phyloP scores from a whole-genome alignment of 1,140 invertebrate genomes.

The Dufourea novaeangliae region DNA sequence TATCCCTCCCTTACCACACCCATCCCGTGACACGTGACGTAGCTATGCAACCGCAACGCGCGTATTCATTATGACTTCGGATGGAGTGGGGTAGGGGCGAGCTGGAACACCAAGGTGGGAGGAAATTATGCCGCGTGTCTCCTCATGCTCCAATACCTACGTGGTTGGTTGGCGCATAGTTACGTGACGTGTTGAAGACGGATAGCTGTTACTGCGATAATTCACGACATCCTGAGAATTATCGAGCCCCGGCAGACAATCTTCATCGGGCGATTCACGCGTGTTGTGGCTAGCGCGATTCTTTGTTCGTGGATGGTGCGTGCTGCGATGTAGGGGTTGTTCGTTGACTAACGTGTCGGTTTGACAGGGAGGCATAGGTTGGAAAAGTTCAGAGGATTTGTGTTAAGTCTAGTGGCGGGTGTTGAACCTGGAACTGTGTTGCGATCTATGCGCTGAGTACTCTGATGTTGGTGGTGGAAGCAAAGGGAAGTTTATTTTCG shows the following conservation, averaged over 20 bases:
- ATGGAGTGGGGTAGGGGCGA: not conserved
- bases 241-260: slow-evolving; percentile 35
- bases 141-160: slow-evolving; percentile 64
- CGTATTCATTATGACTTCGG: slow-evolving; percentile 69
- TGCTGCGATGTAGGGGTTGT: too few relatives aligned
- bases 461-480: too few relatives aligned
- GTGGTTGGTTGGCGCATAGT: slow-evolving; percentile 51
- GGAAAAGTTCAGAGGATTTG: too few relatives aligned
- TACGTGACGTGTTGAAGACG: slow-evolving; percentile 64
- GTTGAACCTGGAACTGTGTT: too few relatives aligned
- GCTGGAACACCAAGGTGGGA: slow-evolving; percentile 35
- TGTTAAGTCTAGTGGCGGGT: too few relatives aligned
- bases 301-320: not conserved
- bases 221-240: slow-evolving; percentile 55
- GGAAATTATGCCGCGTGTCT: slow-evolving; percentile 71
- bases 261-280: slow-evolving; percentile 22
- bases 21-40: slow-evolving; percentile 70
- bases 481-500: too few relatives aligned
- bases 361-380: too few relatives aligned
- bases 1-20: too few relatives aligned
- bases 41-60: slow-evolving; percentile 64
- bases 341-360: too few relatives aligned
- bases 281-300: not conserved
- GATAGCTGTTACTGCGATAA: slow-evolving; percentile 63
- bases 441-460: too few relatives aligned